Evolutionary conservation across 1,140 invertebrate species (phyloP).

Genomic region (Dermatophagoides farinae): DNA sequence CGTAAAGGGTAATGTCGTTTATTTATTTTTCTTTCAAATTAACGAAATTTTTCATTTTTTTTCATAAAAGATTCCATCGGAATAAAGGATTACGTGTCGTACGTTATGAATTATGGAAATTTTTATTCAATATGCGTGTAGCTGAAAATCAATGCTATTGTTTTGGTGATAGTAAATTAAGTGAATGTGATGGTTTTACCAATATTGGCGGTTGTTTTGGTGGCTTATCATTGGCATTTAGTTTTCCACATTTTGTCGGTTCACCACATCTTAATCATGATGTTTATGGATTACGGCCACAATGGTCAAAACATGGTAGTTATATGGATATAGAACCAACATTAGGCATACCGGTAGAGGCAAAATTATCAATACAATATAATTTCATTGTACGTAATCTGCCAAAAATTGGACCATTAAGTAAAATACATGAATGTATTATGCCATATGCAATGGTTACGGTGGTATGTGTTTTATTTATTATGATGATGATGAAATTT

Average conservation of each 20-base stretch:
- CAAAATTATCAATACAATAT: slow-evolving; percentile 13
- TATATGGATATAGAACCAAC: slow-evolving; percentile 69
- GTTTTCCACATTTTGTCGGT: slow-evolving; percentile 74
- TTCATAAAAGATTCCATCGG: not conserved
- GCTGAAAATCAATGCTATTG: not conserved
- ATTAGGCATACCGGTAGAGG: slow-evolving; percentile 16
- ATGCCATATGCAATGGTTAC: too few species aligned
- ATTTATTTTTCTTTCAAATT: not conserved
- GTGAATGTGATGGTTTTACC: not conserved
- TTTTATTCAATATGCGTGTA: not conserved
- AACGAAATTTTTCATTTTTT: not conserved
- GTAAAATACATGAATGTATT: too few species aligned
- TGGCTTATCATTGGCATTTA: slow-evolving; percentile 62
- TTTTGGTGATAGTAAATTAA: not conserved
- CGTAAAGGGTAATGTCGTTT: not conserved
- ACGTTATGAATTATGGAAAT: not conserved
- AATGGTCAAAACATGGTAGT: slow-evolving; percentile 51
- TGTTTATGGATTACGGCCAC: slow-evolving; percentile 47
- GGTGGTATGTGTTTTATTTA: too few species aligned
- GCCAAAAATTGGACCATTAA: too few species aligned
- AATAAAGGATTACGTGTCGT: not conserved
- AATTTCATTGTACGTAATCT: too few species aligned
- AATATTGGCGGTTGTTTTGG: slow-evolving; percentile 12
- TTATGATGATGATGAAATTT: too few species aligned
- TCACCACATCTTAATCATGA: slow-evolving; percentile 48